Evolutionary conservation across 2,888 invertebrate species (phyloP).

Genomic region (Thymelicus acteon): DNA sequence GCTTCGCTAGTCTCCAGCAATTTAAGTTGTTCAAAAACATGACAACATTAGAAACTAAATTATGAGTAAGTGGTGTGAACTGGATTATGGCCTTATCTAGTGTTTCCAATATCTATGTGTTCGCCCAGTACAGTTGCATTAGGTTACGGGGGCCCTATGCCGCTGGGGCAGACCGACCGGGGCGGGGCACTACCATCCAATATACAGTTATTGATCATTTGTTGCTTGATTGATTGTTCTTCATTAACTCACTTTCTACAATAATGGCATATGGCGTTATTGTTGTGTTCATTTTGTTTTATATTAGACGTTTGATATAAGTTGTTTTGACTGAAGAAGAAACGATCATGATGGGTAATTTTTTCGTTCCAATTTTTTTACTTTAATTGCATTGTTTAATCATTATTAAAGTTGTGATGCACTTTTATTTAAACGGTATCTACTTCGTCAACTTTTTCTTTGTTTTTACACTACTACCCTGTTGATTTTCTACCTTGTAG

Average conservation of each 20-base stretch:
- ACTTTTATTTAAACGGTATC: too few relatives aligned
- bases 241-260: conserved; percentile 45
- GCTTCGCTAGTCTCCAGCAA: too few relatives aligned
- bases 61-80: background rate
- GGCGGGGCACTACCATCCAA: conserved; percentile 45
- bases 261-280: conserved; percentile 11
- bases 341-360: too few relatives aligned
- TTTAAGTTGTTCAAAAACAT: background rate
- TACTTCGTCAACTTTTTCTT: too few relatives aligned
- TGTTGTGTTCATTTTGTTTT: conserved; percentile 35
- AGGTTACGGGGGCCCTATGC: conserved; percentile 76
- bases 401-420: too few relatives aligned
- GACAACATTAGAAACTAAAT: too few relatives aligned
- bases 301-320: too few relatives aligned
- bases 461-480: background rate
- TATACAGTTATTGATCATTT: conserved; percentile 51
- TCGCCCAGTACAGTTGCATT: conserved; percentile 70
- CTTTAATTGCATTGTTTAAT: too few relatives aligned
- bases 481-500: background rate
- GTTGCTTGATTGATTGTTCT: conserved; percentile 64
- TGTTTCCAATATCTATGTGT: conserved; percentile 40
- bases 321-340: too few relatives aligned
- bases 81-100: conserved; percentile 49
- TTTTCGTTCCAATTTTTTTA: too few relatives aligned
- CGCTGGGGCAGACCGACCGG: conserved; percentile 51